Evolutionary conservation across 2,888 invertebrate species (phyloP).

Genomic region (Cataglyphis rosenhaueri): DNA sequence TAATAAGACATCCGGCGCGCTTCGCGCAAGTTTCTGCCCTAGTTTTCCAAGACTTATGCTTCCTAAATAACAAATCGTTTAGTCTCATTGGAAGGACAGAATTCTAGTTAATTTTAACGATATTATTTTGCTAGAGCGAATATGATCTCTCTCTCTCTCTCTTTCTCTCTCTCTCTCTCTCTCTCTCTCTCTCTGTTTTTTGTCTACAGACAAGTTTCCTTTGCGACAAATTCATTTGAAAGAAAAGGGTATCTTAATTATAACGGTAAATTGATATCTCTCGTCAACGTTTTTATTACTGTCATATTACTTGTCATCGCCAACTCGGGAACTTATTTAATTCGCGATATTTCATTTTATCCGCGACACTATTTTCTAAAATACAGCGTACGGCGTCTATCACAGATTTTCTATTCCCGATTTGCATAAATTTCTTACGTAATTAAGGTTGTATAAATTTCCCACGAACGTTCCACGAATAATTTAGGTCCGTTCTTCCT

Average conservation of each 20-base stretch:
- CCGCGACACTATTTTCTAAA: conserved; percentile 15
- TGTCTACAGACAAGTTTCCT: not conserved
- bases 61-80: not conserved
- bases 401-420: conserved; percentile 36
- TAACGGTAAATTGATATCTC: not conserved
- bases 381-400: conserved; percentile 7
- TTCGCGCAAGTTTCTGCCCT: conserved; percentile 1
- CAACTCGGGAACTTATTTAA: not conserved
- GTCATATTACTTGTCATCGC: not conserved
- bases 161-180: not conserved
- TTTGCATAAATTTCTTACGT: conserved; percentile 53
- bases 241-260: not conserved
- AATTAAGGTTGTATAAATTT: conserved; percentile 52
- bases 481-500: conserved; percentile 42
- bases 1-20: conserved; percentile 19
- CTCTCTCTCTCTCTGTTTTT: not conserved
- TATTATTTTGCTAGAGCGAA: not conserved
- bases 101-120: not conserved
- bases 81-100: not conserved
- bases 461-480: conserved; percentile 46
- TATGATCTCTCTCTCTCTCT: not conserved
- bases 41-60: conserved; percentile 8
- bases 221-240: not conserved
- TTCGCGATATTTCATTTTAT: not conserved
- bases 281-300: not conserved